Conservation (phyloP, 1,140 invertebrate species). For the Spodoptera litura region DNA sequence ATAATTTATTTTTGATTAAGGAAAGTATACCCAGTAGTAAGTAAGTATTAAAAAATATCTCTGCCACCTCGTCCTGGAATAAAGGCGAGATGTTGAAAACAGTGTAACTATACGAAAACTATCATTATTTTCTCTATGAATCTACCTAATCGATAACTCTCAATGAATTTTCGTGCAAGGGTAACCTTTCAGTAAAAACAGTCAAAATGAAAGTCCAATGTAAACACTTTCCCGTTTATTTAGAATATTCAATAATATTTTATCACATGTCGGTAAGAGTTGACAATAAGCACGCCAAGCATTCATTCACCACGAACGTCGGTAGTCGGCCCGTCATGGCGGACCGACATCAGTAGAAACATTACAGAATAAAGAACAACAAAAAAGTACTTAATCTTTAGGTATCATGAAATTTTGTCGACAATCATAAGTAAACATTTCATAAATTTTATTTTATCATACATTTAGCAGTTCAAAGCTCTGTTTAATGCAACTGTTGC, state of each 20-base stretch:
- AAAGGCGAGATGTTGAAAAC: no score
- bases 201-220: slow-evolving; percentile 62
- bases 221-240: slow-evolving; percentile 81
- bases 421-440: slow-evolving; percentile 25
- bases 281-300: slow-evolving; percentile 77
- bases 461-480: slow-evolving; percentile 29
- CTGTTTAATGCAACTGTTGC: slow-evolving; percentile 27
- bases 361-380: slow-evolving; percentile 14
- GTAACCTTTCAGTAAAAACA: neutral
- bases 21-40: no score
- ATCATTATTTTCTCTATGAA: no score
- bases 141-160: no score
- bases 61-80: no score
- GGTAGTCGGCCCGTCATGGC: slow-evolving; percentile 45
- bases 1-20: no score
- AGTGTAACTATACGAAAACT: no score
- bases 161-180: neutral
- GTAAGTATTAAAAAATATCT: no score
- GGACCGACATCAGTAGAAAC: slow-evolving; percentile 46
- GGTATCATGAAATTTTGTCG: neutral
- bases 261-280: slow-evolving; percentile 82
- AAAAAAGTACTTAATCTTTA: neutral
- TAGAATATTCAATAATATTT: slow-evolving; percentile 77
- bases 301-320: slow-evolving; percentile 61
- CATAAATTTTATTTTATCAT: slow-evolving; percentile 10